A percentile compares a stretch with the other conserved stretches of the same genome.
These are phyloP conservation scores for Bradynema listronoti DNA, from an alignment of 1,140 invertebrate genomes.

Conservation along the genomic window DNA sequence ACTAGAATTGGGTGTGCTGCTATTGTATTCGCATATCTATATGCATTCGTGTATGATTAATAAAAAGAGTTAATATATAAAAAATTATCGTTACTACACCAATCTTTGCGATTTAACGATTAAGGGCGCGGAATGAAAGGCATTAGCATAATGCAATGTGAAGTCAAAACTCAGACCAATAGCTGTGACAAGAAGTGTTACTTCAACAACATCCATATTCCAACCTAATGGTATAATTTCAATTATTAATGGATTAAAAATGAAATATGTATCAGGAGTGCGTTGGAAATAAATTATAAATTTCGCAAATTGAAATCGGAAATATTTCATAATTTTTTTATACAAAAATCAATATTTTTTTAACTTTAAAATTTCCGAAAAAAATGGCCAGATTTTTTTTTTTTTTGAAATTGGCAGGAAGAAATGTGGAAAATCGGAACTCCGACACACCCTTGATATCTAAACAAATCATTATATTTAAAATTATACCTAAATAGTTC, in stretches of 20 bases:
- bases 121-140: slow-evolving; percentile 25
- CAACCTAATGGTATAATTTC: slow-evolving; percentile 65
- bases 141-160: slow-evolving; percentile 75
- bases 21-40: slow-evolving; percentile 26
- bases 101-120: slow-evolving; percentile 14
- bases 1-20: slow-evolving; percentile 70
- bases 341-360: too few species aligned
- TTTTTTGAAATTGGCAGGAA: too few species aligned
- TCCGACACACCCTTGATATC: too few species aligned
- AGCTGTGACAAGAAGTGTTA: slow-evolving; percentile 80
- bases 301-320: too few species aligned
- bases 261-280: too few species aligned
- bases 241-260: not conserved
- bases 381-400: too few species aligned
- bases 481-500: too few species aligned
- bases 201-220: slow-evolving; percentile 89
- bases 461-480: too few species aligned
- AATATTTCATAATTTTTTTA: too few species aligned
- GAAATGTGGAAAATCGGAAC: too few species aligned
- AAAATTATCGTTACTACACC: slow-evolving; percentile 10
- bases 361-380: too few species aligned
- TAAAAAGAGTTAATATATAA: slow-evolving; percentile 2
- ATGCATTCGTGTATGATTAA: not conserved
- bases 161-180: slow-evolving; percentile 91
- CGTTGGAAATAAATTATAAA: too few species aligned